Conservation (phyloP, 2,797 vertebrate species). For the Sylvilagus floridanus region DNA sequence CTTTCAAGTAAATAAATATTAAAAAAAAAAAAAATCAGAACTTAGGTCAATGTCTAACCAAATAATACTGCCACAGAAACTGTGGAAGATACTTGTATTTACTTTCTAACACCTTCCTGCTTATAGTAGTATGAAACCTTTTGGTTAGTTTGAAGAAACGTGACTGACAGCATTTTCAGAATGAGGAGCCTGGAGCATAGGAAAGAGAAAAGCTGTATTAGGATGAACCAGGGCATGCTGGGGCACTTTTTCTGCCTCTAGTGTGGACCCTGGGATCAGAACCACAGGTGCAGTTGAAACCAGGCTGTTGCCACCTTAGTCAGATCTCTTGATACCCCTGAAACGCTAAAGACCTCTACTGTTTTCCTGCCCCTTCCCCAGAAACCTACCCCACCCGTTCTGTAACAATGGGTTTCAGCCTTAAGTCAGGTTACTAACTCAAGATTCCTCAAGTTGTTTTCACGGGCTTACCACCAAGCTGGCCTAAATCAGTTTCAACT, state of each 20-base stretch:
- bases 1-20: too few species aligned
- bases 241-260: neutral
- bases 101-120: neutral
- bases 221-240: neutral
- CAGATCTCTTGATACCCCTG: too few species aligned
- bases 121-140: neutral
- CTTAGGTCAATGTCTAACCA: neutral
- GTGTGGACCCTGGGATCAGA: neutral
- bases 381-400: too few species aligned
- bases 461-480: too few species aligned
- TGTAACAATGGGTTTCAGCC: too few species aligned
- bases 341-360: too few species aligned
- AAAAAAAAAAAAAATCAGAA: too few species aligned
- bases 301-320: too few species aligned
- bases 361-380: too few species aligned
- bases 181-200: neutral
- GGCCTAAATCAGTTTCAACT: too few species aligned
- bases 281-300: neutral
- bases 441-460: too few species aligned
- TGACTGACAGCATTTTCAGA: slow-evolving; percentile 12
- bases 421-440: too few species aligned
- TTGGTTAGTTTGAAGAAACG: slow-evolving; percentile 8
- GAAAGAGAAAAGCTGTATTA: neutral
- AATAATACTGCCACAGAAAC: neutral
- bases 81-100: neutral